Conservation (phyloP, 2,888 invertebrate genomes). For the Drosophila eohydei region DNA sequence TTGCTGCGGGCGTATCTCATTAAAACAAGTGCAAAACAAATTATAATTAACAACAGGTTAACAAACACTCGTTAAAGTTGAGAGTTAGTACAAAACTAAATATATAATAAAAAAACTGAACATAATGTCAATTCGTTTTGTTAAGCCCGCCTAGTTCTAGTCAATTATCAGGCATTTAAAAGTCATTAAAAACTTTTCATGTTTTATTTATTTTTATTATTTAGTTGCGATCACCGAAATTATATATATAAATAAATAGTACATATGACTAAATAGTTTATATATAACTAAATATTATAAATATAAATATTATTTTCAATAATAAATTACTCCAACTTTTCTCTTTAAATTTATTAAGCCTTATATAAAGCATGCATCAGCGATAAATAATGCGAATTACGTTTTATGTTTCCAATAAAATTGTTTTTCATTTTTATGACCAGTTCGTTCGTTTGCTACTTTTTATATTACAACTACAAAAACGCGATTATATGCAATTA, state of each 20-base stretch:
- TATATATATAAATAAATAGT: not conserved
- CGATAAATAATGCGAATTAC: constrained; percentile 18
- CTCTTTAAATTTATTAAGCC: constrained; percentile 2
- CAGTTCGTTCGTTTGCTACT: constrained; percentile 2
- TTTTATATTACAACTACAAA: constrained; percentile 11
- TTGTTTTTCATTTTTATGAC: constrained; percentile 19
- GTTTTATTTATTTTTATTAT: not conserved
- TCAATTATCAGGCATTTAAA: not conserved
- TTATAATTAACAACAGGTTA: constrained; percentile 3
- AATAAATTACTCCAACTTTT: too few species aligned
- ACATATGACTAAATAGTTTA: too few species aligned
- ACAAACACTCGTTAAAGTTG: not conserved
- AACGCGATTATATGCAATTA: constrained; percentile 11
- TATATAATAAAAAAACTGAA: not conserved
- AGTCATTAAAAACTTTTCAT: not conserved
- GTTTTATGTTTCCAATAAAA: constrained; percentile 18
- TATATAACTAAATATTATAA: too few species aligned
- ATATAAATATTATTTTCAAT: too few species aligned
- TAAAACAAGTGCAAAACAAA: not conserved
- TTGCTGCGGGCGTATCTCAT: not conserved
- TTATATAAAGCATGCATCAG: constrained; percentile 7
- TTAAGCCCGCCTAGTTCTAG: not conserved
- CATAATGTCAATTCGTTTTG: constrained; percentile 5
- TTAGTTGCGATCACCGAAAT: not conserved
- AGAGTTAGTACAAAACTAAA: not conserved